phyloP scores from a whole-genome alignment of 2,888 invertebrate genomes.

The Apotomis betuletana region DNA sequence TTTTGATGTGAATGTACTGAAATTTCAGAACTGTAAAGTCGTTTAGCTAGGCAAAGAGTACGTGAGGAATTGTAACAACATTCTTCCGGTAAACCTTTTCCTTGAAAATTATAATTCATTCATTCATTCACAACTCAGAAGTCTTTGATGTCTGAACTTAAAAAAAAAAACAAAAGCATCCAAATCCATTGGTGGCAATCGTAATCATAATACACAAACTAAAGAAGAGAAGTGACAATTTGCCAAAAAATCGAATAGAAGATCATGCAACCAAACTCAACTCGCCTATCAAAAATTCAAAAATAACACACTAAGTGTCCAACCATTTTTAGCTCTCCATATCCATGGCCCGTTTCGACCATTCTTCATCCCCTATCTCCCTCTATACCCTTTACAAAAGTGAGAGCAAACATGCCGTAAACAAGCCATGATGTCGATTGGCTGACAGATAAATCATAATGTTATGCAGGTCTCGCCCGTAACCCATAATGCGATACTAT shows the following conservation, averaged over 20 bases:
- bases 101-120: no score
- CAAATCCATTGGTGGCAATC: no score
- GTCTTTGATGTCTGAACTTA: no score
- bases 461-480: slow-evolving; percentile 25
- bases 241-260: neutral
- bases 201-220: no score
- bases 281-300: neutral
- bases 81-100: no score
- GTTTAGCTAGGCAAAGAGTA: neutral
- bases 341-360: slow-evolving; percentile 18
- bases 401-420: slow-evolving; percentile 12
- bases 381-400: slow-evolving; percentile 9
- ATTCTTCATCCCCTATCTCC: slow-evolving; percentile 22
- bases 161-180: no score
- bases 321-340: slow-evolving; percentile 22
- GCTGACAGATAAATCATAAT: slow-evolving; percentile 38
- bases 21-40: neutral
- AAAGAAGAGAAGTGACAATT: no score
- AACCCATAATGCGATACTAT: slow-evolving; percentile 24
- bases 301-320: slow-evolving; percentile 17
- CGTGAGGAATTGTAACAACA: no score
- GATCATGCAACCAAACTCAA: neutral
- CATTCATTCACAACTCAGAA: no score
- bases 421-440: slow-evolving; percentile 29
- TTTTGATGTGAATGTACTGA: neutral